Evolutionary conservation across 2,797 vertebrate genomes (phyloP).

Genomic region (Crotalus adamanteus): DNA sequence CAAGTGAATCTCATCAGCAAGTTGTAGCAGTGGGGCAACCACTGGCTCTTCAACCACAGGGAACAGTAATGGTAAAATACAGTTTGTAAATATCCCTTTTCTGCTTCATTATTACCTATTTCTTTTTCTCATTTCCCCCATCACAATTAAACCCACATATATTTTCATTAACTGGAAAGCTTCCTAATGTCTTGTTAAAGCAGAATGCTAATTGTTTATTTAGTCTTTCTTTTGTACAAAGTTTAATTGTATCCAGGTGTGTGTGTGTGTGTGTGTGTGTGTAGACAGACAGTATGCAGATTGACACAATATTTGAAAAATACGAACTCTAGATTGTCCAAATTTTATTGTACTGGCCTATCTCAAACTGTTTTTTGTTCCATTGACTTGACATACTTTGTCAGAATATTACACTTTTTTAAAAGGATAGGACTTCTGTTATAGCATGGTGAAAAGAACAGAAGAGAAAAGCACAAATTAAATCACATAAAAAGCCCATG

Average conservation of each 20-base stretch:
- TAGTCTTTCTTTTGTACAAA: neutral
- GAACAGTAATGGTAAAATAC: conserved; percentile 94
- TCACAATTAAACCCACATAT: neutral
- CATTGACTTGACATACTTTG: neutral
- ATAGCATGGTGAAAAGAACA: neutral
- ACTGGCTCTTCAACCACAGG: conserved; percentile 92
- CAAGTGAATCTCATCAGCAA: conserved; percentile 98
- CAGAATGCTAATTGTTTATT: neutral
- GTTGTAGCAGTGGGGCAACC: conserved; percentile 98
- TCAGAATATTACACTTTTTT: neutral
- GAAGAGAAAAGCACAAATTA: neutral
- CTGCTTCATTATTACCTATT: conserved; percentile 21
- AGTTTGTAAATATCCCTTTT: conserved; percentile 30
- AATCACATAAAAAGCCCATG: neutral
- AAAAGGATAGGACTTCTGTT: neutral
- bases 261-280: neutral
- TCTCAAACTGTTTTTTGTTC: neutral
- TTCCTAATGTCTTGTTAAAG: neutral
- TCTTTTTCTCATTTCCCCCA: neutral
- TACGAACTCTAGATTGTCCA: neutral
- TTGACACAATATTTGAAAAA: neutral
- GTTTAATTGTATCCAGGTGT: neutral
- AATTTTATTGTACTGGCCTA: neutral
- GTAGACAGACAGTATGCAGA: neutral
- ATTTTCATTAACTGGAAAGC: neutral